phyloP scores from a whole-genome alignment of 2,797 vertebrate species.

The Myotis findleyi region DNA sequence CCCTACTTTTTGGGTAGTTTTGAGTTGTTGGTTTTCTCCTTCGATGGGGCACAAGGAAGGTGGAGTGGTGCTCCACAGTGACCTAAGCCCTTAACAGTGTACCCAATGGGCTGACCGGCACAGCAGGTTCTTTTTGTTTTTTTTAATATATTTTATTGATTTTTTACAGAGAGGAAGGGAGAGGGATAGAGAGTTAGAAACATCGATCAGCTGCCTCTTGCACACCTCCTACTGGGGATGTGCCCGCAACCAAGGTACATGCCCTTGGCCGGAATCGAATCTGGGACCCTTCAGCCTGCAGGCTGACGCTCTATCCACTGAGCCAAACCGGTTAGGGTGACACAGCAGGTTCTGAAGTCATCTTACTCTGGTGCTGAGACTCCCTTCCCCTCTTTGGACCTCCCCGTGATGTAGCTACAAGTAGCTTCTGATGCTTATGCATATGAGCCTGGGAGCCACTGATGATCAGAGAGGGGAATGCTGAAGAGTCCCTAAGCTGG shows the following conservation, averaged over 20 bases:
- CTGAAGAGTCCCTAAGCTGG: background rate
- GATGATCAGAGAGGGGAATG: background rate
- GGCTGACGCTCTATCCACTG: too few relatives aligned
- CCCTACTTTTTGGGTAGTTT: background rate
- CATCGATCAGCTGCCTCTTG: too few relatives aligned
- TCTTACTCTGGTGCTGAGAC: background rate
- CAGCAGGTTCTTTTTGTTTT: background rate
- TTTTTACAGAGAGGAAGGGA: too few relatives aligned
- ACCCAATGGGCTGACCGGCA: background rate
- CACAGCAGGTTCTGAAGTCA: background rate
- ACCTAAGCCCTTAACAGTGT: background rate
- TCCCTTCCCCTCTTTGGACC: background rate
- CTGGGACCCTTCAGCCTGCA: too few relatives aligned
- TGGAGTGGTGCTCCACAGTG: background rate
- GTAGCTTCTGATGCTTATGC: background rate
- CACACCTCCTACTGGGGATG: too few relatives aligned
- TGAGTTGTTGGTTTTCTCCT: conserved; percentile 13
- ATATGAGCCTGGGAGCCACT: background rate
- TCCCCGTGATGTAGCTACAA: background rate
- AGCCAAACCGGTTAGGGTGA: too few relatives aligned
- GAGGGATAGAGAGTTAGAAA: too few relatives aligned
- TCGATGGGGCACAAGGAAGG: background rate
- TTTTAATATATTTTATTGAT: too few relatives aligned
- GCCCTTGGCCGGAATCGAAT: too few relatives aligned
- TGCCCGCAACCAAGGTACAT: too few relatives aligned